phyloP scores from a whole-genome alignment of 2,888 invertebrate species.

The Steinernema carpocapsae region DNA sequence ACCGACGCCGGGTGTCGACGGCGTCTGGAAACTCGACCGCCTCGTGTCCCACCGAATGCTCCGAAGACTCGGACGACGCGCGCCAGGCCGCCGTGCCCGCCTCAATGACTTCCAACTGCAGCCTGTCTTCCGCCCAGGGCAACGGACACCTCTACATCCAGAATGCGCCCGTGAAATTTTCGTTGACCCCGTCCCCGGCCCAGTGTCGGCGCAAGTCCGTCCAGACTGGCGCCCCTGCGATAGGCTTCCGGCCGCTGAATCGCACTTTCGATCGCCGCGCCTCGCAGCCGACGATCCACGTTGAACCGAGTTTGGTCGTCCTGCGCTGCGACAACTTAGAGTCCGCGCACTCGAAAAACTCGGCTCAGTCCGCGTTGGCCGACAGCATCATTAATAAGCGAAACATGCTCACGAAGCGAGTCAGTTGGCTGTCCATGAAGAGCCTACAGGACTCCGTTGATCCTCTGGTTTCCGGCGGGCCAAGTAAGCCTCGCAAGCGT shows the following conservation, averaged over 20 bases:
- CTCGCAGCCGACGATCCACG: slow-evolving; percentile 59
- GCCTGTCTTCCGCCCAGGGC: neutral
- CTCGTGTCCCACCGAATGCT: slow-evolving; percentile 58
- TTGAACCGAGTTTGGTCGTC: slow-evolving; percentile 31
- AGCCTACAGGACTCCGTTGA: slow-evolving; percentile 58
- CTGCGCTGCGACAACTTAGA: slow-evolving; percentile 31
- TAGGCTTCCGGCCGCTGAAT: slow-evolving; percentile 60
- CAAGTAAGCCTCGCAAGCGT: slow-evolving; percentile 6
- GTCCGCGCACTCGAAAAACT: slow-evolving; percentile 16
- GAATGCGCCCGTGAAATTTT: slow-evolving; percentile 37
- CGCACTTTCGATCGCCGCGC: slow-evolving; percentile 61
- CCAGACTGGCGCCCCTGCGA: slow-evolving; percentile 64
- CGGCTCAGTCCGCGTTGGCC: neutral
- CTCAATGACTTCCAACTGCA: slow-evolving; percentile 13
- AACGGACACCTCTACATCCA: slow-evolving; percentile 32
- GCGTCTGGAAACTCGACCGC: slow-evolving; percentile 59
- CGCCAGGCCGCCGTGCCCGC: neutral
- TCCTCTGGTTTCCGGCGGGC: slow-evolving; percentile 38
- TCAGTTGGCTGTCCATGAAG: slow-evolving; percentile 67
- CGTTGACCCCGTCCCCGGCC: slow-evolving; percentile 48
- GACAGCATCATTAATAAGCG: slow-evolving; percentile 42
- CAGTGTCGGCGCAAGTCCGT: slow-evolving; percentile 55
- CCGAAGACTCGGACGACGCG: slow-evolving; percentile 45
- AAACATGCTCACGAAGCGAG: slow-evolving; percentile 63
- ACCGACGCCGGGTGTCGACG: slow-evolving; percentile 57